These are phyloP conservation scores for Drosophila nr. perissopoda DNA, from an alignment of 2,888 invertebrate species.

Conservation along the genomic window DNA sequence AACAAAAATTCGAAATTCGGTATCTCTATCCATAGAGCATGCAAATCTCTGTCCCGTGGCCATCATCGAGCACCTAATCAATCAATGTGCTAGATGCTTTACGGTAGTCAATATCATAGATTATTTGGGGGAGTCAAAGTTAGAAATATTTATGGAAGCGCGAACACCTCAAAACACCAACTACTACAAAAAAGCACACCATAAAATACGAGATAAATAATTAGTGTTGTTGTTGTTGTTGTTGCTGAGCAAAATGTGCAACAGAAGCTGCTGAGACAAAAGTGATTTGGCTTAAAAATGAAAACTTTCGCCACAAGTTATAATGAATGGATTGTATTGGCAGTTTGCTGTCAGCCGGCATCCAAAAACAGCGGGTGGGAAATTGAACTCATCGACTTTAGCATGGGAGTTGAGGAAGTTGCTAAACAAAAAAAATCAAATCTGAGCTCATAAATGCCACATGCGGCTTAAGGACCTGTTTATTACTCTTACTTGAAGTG, in stretches of 20 bases:
- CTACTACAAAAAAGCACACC: not conserved
- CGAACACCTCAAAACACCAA: conserved; percentile 52
- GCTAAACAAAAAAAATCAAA: not conserved
- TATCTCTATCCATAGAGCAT: conserved; percentile 17
- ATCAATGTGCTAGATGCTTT: conserved; percentile 43
- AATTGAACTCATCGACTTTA: conserved; percentile 23
- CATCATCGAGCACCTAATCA: conserved; percentile 48
- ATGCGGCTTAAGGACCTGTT: conserved; percentile 1
- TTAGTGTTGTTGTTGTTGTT: conserved; percentile 38
- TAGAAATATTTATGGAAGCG: conserved; percentile 44
- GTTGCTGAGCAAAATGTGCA: conserved; percentile 54
- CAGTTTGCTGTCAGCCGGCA: conserved; percentile 25
- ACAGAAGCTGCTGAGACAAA: conserved; percentile 52
- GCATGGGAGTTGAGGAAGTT: conserved; percentile 11
- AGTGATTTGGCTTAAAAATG: conserved; percentile 50
- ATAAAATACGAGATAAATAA: conserved; percentile 58
- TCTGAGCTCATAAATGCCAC: conserved; percentile 1
- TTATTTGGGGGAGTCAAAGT: conserved; percentile 39
- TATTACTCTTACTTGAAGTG: not conserved
- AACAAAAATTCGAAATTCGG: conserved; percentile 10
- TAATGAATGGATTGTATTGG: conserved; percentile 57
- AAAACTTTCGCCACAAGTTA: conserved; percentile 67
- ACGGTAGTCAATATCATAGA: conserved; percentile 33
- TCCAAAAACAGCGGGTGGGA: conserved; percentile 52
- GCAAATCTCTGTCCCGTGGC: conserved; percentile 61